These are phyloP conservation scores for Theonella swinhoei DNA, from an alignment of 37 sponge, comb jelly and placozoan species.

Conservation along the genomic window DNA sequence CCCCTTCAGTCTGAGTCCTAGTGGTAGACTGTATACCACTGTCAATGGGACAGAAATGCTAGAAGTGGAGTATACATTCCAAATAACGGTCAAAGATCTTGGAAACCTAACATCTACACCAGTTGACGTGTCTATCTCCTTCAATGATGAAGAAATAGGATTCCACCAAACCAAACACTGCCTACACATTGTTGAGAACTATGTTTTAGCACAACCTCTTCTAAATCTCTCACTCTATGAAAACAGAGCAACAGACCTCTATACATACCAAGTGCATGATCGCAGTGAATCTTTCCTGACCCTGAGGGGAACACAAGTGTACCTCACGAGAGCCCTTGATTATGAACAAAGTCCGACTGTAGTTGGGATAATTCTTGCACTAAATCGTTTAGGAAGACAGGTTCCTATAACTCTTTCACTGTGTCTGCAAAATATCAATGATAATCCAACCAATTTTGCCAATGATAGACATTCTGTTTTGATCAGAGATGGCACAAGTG, in stretches of 20 bases:
- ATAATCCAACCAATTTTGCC: slow-evolving; percentile 63
- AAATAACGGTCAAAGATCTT: slow-evolving; percentile 22
- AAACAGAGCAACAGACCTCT: slow-evolving; percentile 8
- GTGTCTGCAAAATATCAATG: slow-evolving; percentile 67
- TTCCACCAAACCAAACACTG: slow-evolving; percentile 21
- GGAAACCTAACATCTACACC: slow-evolving; percentile 20
- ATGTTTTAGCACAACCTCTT: slow-evolving; percentile 21
- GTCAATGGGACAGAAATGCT: slow-evolving; percentile 8
- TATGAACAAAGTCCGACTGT: slow-evolving; percentile 32
- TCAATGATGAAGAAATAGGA: slow-evolving; percentile 12
- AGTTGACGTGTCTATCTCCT: slow-evolving; percentile 32
- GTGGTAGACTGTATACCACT: slow-evolving; percentile 38
- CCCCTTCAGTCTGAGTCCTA: slow-evolving; percentile 35
- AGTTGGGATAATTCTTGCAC: slow-evolving; percentile 15
- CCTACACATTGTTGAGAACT: slow-evolving; percentile 39
- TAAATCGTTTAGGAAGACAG: slow-evolving; percentile 14
- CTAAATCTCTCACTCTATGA: slow-evolving; percentile 29
- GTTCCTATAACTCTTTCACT: slow-evolving; percentile 23
- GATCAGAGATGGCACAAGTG: slow-evolving; percentile 14
- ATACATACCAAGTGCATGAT: slow-evolving; percentile 29
- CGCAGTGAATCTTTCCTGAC: background rate
- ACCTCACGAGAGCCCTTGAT: slow-evolving; percentile 30
- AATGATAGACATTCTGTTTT: background rate
- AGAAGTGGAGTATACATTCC: slow-evolving; percentile 38
- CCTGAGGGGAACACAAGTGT: slow-evolving; percentile 2